Percentiles rank a stretch among this genome's conserved stretches.
Evolutionary conservation across 2,797 vertebrate species (phyloP).

Genomic region (Brachyalestes nurse): DNA sequence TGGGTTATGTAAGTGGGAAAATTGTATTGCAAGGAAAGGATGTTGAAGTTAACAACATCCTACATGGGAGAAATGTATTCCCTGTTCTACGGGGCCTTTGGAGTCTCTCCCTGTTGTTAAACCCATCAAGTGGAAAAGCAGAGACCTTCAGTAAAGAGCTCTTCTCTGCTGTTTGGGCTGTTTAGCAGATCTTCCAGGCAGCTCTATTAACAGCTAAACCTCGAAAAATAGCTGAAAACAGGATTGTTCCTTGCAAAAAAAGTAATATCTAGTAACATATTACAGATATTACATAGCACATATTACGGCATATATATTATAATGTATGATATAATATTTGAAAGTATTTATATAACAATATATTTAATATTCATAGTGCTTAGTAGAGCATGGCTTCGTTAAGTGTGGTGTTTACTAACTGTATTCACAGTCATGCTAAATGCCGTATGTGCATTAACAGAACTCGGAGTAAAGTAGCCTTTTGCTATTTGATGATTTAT

Average conservation of each 20-base stretch:
- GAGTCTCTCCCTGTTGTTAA: constrained; percentile 56
- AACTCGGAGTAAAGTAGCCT: background rate
- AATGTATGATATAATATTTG: background rate
- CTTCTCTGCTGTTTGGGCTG: constrained; percentile 46
- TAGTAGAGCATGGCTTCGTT: no score
- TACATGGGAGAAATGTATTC: constrained; percentile 69
- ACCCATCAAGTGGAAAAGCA: constrained; percentile 52
- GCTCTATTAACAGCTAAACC: constrained; percentile 35
- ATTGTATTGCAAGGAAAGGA: constrained; percentile 68
- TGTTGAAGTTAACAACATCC: constrained; percentile 74
- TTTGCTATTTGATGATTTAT: background rate
- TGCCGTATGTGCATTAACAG: no score
- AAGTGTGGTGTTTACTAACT: no score
- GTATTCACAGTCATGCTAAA: background rate
- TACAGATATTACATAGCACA: no score
- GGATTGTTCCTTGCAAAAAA: background rate
- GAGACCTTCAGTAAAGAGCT: constrained; percentile 45
- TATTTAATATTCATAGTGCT: background rate
- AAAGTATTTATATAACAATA: background rate
- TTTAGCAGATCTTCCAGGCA: constrained; percentile 25
- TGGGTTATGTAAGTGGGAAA: constrained; percentile 65
- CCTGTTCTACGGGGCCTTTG: constrained; percentile 39
- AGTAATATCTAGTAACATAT: background rate
- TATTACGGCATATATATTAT: background rate
- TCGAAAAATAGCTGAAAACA: background rate